These are phyloP conservation scores for Sussaba pulchella DNA, from an alignment of 2,888 invertebrate genomes.

Conservation along the genomic window DNA sequence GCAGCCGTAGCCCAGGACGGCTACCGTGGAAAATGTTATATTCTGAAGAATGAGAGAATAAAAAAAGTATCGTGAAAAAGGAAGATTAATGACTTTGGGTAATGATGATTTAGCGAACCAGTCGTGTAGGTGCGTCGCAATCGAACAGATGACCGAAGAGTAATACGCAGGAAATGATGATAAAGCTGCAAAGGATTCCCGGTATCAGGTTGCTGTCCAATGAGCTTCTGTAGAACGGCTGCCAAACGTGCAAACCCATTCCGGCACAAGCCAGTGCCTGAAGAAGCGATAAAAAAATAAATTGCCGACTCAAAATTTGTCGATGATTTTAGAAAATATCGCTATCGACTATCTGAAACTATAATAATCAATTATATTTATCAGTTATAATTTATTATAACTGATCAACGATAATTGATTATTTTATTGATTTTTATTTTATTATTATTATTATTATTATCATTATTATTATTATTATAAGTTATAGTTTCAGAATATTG, in stretches of 20 bases:
- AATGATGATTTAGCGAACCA: conserved; percentile 31
- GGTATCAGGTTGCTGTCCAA: conserved; percentile 66
- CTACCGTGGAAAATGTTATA: conserved; percentile 56
- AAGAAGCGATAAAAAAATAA: conserved; percentile 1
- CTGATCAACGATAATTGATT: too few relatives aligned
- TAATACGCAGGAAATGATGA: conserved; percentile 65
- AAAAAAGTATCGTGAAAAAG: conserved; percentile 2
- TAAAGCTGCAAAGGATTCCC: conserved; percentile 66
- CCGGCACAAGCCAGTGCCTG: conserved; percentile 66
- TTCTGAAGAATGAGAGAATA: conserved; percentile 51
- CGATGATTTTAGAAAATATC: not conserved
- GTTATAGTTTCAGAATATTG: too few relatives aligned
- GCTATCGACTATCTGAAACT: not conserved
- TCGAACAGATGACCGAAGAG: conserved; percentile 62
- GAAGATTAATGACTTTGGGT: not conserved
- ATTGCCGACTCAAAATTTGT: not conserved
- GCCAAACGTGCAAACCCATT: conserved; percentile 64
- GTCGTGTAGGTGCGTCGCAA: conserved; percentile 34
- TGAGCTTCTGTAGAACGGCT: conserved; percentile 58
- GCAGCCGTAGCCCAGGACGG: conserved; percentile 64
- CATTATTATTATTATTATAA: too few relatives aligned
- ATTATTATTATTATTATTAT: too few relatives aligned
- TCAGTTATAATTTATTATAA: too few relatives aligned
- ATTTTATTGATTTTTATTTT: too few relatives aligned
- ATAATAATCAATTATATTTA: conserved; percentile 1